phyloP scores from a whole-genome alignment of 2,888 invertebrate genomes.

The Meandrusa payeni region DNA sequence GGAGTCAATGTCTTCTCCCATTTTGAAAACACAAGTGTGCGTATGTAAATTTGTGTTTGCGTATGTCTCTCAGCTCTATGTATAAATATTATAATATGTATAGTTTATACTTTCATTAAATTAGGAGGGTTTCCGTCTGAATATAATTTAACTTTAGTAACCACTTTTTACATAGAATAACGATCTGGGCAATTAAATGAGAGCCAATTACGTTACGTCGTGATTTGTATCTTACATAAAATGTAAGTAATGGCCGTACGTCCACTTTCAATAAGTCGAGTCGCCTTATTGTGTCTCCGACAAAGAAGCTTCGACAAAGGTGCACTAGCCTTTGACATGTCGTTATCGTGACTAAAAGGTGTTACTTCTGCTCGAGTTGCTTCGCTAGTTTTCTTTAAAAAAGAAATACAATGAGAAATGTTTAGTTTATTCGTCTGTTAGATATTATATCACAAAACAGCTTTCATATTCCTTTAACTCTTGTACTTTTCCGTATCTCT shows the following conservation, averaged over 20 bases:
- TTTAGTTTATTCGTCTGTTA: not conserved
- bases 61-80: no score
- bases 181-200: slow-evolving; percentile 1
- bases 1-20: no score
- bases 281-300: slow-evolving; percentile 22
- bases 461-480: no score
- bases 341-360: slow-evolving; percentile 26
- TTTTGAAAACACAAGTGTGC: no score
- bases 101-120: not conserved
- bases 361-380: slow-evolving; percentile 19
- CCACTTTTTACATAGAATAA: no score
- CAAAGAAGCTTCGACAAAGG: slow-evolving; percentile 20
- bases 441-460: no score
- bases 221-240: not conserved
- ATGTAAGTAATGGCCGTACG: slow-evolving; percentile 30
- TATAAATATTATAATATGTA: no score
- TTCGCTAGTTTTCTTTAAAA: slow-evolving; percentile 14
- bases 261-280: slow-evolving; percentile 31
- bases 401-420: slow-evolving; percentile 10
- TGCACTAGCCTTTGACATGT: slow-evolving; percentile 24
- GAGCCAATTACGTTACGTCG: not conserved
- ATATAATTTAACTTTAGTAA: no score
- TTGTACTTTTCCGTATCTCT: no score
- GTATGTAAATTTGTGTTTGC: no score
- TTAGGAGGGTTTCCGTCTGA: no score